Base-by-base conservation (phyloP, 2,797 vertebrate genomes). In the Pyrocephalus nanus region DNA sequence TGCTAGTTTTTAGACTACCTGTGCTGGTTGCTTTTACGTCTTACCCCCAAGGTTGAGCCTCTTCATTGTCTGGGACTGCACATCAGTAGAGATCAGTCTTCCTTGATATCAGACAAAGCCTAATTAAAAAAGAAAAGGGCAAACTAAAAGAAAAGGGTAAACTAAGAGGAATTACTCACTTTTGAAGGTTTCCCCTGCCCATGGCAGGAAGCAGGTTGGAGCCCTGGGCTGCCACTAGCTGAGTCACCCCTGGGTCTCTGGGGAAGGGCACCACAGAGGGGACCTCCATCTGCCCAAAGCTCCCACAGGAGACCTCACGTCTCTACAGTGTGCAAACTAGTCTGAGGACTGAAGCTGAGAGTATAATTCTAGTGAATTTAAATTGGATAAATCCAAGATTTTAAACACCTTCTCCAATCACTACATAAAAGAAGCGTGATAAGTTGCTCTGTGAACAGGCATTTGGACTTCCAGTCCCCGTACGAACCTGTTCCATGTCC, bases 11-110 rank as follows among this genome's bases (percentile, higher is more conserved):
- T 2, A 42, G 77, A 50, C 48, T 72, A 6, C 43, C 22, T 51
- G 18, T 38, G n/a, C 62, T 47, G 19, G 29, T 15, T 86, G 66
- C 43, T 72, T 15, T 51, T 66, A 18, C 4, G 45, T 85, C 29
- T 23, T 42, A 7, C 9, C 20, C 42, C 16, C 25, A 11, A 0
- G 6, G 12, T 0, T 73, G 42, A 9, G 23, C 38, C 3, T 67
- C 21, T 83, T 25, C 14, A 1, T 57, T 38, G 15, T 45, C 57
- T 72, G 65, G n/a, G 45, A 55, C 45, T 2, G 3, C 50, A 16
- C 12, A 16, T 18, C 66, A 73, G 40, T 79, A 80, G 38, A 50
- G 17, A 36, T 43, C 29, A 15, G 22, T 40, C 50, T 72, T 27
- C 51, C 38, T 16, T 70, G 45, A 65, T 22, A 23, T n/a, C 74